Conservation (phyloP, 2,888 invertebrate genomes). For the Chydorus sphaericus region DNA sequence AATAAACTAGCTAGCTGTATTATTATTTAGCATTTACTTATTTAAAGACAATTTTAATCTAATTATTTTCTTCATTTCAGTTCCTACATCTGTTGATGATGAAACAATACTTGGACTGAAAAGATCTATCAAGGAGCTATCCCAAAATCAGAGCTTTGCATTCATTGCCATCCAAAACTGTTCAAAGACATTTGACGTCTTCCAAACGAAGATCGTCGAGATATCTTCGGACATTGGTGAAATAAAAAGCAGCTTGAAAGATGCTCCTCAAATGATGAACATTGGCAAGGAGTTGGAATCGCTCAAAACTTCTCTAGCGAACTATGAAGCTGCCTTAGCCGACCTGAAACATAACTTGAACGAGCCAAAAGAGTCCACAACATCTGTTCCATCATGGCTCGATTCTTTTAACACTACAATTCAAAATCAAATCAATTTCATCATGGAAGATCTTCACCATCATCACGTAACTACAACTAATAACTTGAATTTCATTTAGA, state of each 20-base stretch:
- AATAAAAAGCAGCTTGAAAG: background rate
- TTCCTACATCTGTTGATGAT: background rate
- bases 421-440: background rate
- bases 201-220: background rate
- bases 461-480: background rate
- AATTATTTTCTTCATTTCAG: background rate
- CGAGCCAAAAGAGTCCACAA: background rate
- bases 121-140: background rate
- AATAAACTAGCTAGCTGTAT: background rate
- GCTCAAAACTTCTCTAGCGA: background rate
- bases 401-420: background rate
- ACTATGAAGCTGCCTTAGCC: background rate
- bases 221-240: background rate
- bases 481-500: background rate
- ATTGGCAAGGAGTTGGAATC: background rate
- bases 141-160: background rate
- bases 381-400: background rate
- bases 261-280: constrained; percentile 2
- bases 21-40: too few species aligned
- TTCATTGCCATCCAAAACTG: background rate
- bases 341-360: background rate
- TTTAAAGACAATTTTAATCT: background rate
- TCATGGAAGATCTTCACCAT: background rate
- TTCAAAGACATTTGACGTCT: background rate
- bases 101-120: background rate